Conservation (phyloP, 2,888 invertebrate species). For the Synergus gifuensis region DNA sequence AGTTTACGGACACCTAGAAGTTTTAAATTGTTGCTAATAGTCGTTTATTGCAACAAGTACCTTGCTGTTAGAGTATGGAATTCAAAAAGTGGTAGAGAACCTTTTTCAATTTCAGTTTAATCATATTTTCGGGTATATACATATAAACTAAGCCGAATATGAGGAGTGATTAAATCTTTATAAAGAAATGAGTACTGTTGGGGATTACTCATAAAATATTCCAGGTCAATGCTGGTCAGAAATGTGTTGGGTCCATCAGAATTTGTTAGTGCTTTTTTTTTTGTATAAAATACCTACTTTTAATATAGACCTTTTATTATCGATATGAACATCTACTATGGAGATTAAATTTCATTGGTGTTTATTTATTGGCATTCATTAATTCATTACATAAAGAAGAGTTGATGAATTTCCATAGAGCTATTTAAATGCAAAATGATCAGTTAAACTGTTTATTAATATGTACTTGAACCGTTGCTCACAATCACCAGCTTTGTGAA, state of each 20-base stretch:
- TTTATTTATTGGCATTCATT: background rate
- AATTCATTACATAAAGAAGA: background rate
- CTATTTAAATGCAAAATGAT: background rate
- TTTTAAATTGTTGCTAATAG: constrained; percentile 38
- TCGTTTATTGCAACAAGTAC: constrained; percentile 40
- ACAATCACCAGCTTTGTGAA: background rate
- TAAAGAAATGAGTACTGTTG: too few species aligned
- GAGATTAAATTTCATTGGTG: background rate
- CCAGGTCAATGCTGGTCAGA: too few species aligned
- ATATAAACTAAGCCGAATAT: background rate
- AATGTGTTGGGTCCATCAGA: too few species aligned
- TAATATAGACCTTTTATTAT: too few species aligned
- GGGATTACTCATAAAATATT: too few species aligned
- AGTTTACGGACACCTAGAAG: constrained; percentile 34
- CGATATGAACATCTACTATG: too few species aligned
- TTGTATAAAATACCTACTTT: too few species aligned
- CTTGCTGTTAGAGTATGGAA: background rate
- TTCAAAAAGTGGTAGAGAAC: constrained; percentile 3
- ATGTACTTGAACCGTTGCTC: background rate
- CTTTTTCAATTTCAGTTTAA: constrained; percentile 19
- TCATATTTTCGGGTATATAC: constrained; percentile 19
- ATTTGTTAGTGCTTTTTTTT: too few species aligned
- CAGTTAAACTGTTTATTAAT: background rate
- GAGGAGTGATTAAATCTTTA: background rate
- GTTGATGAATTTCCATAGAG: background rate